phyloP scores from a whole-genome alignment of 2,113 vertebrate species.

The Butorides virescens region DNA sequence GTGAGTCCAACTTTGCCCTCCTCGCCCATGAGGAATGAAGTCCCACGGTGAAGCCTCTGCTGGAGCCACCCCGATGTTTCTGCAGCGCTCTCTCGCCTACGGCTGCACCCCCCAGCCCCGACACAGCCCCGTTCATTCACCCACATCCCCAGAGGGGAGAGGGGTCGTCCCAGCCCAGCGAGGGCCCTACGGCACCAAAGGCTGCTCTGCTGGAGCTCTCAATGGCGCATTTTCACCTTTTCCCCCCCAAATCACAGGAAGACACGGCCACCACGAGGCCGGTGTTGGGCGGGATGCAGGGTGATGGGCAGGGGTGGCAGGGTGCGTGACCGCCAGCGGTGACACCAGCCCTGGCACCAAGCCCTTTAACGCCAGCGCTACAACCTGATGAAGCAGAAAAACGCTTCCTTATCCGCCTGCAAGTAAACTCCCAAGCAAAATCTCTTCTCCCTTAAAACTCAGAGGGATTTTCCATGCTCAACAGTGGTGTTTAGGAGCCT shows the following conservation, averaged over 20 bases:
- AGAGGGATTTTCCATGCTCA: background rate
- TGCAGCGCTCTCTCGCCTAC: background rate
- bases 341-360: background rate
- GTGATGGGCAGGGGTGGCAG: background rate
- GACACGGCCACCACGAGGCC: background rate
- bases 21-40: background rate
- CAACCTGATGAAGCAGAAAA: background rate
- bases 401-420: background rate
- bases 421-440: background rate
- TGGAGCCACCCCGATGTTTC: fast-evolving
- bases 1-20: background rate
- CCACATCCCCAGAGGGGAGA: background rate
- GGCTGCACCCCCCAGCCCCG: background rate
- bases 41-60: fast-evolving
- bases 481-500: fast-evolving
- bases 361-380: background rate
- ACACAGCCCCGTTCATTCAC: background rate
- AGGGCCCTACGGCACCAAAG: background rate
- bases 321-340: background rate
- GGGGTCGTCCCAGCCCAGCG: background rate
- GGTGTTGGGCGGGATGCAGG: background rate
- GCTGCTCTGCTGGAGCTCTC: background rate
- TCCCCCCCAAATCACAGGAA: background rate
- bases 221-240: fast-evolving
- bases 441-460: background rate